Conservation (phyloP, 1,140 invertebrate genomes). For the Probaryconus sp. region DNA sequence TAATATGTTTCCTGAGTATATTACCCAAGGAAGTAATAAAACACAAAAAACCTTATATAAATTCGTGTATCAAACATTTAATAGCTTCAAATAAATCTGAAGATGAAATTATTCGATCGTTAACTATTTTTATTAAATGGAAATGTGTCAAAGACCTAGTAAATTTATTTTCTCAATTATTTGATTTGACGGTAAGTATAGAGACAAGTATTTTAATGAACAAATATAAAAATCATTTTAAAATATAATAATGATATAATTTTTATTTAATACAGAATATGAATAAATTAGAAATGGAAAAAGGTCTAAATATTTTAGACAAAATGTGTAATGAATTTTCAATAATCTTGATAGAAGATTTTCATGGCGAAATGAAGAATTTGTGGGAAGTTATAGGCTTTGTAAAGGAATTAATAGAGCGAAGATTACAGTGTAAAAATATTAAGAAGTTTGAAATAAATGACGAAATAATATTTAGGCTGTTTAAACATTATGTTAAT, state of each 20-base stretch:
- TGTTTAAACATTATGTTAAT: slow-evolving; percentile 54
- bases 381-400: slow-evolving; percentile 46
- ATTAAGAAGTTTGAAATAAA: slow-evolving; percentile 1
- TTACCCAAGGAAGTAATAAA: slow-evolving; percentile 34
- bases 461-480: slow-evolving; percentile 21
- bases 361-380: slow-evolving; percentile 41
- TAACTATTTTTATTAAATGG: slow-evolving; percentile 60
- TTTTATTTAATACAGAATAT: slow-evolving; percentile 10
- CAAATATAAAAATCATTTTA: not conserved
- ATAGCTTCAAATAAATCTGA: slow-evolving; percentile 19
- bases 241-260: not conserved
- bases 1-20: slow-evolving; percentile 59
- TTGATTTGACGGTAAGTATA: slow-evolving; percentile 12
- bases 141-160: slow-evolving; percentile 35
- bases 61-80: slow-evolving; percentile 30
- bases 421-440: not conserved
- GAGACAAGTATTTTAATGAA: slow-evolving; percentile 11
- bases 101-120: slow-evolving; percentile 32
- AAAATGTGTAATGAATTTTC: slow-evolving; percentile 34
- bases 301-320: slow-evolving; percentile 18
- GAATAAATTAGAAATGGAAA: slow-evolving; percentile 1
- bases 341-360: slow-evolving; percentile 30
- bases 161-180: slow-evolving; percentile 26
- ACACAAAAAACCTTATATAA: not conserved
- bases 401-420: slow-evolving; percentile 41